Evolutionary conservation across 2,888 invertebrate species (phyloP), one percentile per base, ranked within the genome.

Genomic region (Tipula helvola): DNA sequence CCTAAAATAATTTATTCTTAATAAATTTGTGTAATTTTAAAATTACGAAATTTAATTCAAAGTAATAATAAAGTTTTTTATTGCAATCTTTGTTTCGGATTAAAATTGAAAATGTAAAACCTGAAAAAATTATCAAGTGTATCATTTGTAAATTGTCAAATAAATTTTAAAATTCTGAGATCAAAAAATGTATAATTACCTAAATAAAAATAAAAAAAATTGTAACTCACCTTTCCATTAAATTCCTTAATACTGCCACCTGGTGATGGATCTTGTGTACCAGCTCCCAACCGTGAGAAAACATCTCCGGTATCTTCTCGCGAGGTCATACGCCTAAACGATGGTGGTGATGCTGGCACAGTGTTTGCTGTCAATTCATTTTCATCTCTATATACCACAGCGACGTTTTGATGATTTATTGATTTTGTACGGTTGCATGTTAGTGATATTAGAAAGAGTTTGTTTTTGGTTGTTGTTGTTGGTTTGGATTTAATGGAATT

Each of bases 191-290:
- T 28, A 1, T 28, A 28, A 28, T 28, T 28, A 28, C 28, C 28
- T 5, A 44, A 44, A 10, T 1, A 44, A 44, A 3, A 44, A 44
- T 2, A 28, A 28, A 28, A 28, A 28, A 28, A 1, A 28, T 28
- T 28, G 1, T 2, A 36, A 87, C 86, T 87, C 88, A 90, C 90
- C 88, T 89, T 89, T 87, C 89, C 90, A 36, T 88, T 89, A 86
- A 89, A 89, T 87, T 89, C 90, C 85, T 89, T 89, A 87, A 90
- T 90, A 87, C 88, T 89, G n/a, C 90, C 90, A 86, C 90, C 90
- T 0, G 90, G 90, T 16, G 89, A 88, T 87, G 90, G 90, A 88
- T 90, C 89, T 86, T 89, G 89, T 71, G 87, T 89, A 7, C 90
- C 90, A 41, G 90, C 90, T 39, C 90, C 90, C 36, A 90, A 87